phyloP scores from a whole-genome alignment of 2,888 invertebrate species.

The Pristionchus arcanus region DNA sequence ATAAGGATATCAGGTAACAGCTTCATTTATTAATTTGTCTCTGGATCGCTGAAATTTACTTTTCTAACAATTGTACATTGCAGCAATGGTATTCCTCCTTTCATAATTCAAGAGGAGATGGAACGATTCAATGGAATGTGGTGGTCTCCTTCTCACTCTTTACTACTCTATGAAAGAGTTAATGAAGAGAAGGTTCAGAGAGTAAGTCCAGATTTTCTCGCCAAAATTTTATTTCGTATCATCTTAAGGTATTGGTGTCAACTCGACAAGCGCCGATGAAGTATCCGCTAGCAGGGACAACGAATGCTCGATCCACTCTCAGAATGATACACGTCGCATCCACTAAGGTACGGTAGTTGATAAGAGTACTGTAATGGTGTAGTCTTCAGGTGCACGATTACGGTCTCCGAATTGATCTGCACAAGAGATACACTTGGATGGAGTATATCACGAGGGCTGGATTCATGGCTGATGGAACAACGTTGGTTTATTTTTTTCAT shows the following conservation, averaged over 20 bases:
- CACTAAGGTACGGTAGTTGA: background rate
- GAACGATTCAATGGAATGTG: constrained; percentile 55
- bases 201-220: background rate
- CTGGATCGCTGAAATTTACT: background rate
- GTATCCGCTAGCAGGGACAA: constrained; percentile 50
- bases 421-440: constrained; percentile 89
- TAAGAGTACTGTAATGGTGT: background rate
- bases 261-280: constrained; percentile 53
- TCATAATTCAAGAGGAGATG: constrained; percentile 55
- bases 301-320: constrained; percentile 38
- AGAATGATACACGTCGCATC: constrained; percentile 27
- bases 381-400: constrained; percentile 60
- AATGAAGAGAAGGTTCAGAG: constrained; percentile 44
- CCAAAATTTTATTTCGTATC: background rate
- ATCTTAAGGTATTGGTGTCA: constrained; percentile 23
- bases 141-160: constrained; percentile 42
- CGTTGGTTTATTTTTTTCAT: constrained; percentile 84
- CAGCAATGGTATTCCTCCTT: constrained; percentile 47
- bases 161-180: constrained; percentile 48
- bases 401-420: constrained; percentile 61
- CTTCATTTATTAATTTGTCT: background rate
- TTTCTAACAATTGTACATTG: background rate
- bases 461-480: constrained; percentile 93
- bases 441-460: constrained; percentile 96
- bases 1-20: constrained; percentile 24